Evolutionary conservation across 1,140 invertebrate species (phyloP).

Genomic region (Drosophila yakuba): DNA sequence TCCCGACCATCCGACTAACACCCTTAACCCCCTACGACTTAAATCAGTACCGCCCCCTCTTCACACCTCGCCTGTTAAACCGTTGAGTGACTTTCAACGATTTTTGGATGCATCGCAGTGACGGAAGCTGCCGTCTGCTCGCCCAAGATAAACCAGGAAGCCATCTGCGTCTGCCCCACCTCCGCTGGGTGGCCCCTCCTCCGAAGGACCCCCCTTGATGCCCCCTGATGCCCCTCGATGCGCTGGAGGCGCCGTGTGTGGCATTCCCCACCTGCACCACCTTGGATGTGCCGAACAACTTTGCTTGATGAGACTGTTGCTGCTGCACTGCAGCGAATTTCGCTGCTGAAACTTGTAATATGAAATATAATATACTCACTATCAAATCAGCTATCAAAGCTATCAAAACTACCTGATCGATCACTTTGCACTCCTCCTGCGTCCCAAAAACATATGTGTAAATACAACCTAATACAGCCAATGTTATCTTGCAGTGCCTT

Average conservation of each 20-base stretch:
- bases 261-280: slow-evolving; percentile 22
- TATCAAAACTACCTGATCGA: no score
- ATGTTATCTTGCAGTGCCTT: neutral
- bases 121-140: slow-evolving; percentile 65
- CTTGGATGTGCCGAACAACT: slow-evolving; percentile 47
- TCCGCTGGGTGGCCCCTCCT: neutral
- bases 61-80: slow-evolving; percentile 61
- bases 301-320: slow-evolving; percentile 53
- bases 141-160: slow-evolving; percentile 63
- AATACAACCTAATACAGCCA: no score
- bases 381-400: no score
- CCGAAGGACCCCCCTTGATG: neutral
- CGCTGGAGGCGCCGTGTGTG: slow-evolving; percentile 7
- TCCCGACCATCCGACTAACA: no score
- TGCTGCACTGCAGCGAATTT: slow-evolving; percentile 6
- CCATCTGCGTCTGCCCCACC: slow-evolving; percentile 24
- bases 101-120: slow-evolving; percentile 67
- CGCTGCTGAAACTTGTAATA: neutral
- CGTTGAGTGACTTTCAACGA: slow-evolving; percentile 80
- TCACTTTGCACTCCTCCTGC: no score
- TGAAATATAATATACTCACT: neutral
- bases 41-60: no score
- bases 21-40: neutral
- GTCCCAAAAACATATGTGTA: no score
- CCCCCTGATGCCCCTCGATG: neutral